A percentile compares a stretch with the other conserved stretches of the same genome.
phyloP scores from a whole-genome alignment of 2,888 invertebrate species.

The Platycheirus albimanus region DNA sequence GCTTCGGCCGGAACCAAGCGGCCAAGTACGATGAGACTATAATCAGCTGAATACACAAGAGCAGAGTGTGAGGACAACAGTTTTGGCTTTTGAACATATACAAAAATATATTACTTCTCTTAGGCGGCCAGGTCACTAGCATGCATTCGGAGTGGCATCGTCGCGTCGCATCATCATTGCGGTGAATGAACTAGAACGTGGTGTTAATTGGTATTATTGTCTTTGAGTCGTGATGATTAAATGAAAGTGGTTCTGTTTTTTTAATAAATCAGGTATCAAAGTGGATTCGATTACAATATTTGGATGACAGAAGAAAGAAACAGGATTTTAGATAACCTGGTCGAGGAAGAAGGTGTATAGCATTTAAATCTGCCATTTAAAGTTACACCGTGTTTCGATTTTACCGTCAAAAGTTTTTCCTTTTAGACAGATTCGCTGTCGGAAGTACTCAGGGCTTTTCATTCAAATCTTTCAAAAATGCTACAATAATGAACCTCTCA shows the following conservation, averaged over 20 bases:
- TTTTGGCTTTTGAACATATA: not conserved
- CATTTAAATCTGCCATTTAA: no score
- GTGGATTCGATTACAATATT: not conserved
- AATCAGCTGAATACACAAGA: conserved; percentile 46
- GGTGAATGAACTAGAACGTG: conserved; percentile 69
- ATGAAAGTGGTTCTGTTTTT: not conserved
- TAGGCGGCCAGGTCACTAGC: not conserved
- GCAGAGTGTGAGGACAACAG: conserved; percentile 41
- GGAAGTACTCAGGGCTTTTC: no score
- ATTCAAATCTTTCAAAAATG: no score
- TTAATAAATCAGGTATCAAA: conserved; percentile 4
- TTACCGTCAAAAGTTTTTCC: no score
- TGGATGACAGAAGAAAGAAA: no score
- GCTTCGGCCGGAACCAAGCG: no score
- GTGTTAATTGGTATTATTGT: conserved; percentile 63
- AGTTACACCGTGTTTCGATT: no score
- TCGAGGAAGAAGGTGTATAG: no score
- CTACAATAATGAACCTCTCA: no score
- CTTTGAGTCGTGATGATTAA: not conserved
- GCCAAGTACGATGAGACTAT: conserved; percentile 46
- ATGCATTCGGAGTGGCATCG: not conserved
- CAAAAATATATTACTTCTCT: not conserved
- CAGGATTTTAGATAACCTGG: no score
- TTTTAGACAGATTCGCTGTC: no score
- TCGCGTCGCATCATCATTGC: not conserved